Evolutionary conservation across 53 echinoderm and acorn worm species (phyloP), one percentile per base, ranked within the genome.

Genomic region (Glandiceps talaboti): DNA sequence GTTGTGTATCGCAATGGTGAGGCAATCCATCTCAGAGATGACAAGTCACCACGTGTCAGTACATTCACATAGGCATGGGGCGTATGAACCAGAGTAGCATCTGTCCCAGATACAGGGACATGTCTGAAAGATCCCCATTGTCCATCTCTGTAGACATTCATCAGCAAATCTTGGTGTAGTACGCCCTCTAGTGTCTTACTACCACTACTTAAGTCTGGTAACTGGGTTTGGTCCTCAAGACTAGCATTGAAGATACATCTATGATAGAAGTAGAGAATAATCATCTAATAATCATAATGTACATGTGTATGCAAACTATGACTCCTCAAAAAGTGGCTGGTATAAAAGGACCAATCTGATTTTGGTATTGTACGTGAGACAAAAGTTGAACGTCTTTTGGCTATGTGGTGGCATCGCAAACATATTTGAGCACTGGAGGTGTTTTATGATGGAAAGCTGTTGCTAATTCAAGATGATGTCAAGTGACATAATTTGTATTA

Each of bases 221-320:
- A 26, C 14, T 74, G 14, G 26, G 82, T 26, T 27, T 27, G 6
- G 0, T 27, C 32, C 0, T 32, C 32, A 32, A 78, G 33, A 74
- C 77, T 76, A 27, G 87, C 87, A 87, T 89, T 92, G 78, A 92
- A 92, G 80, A 92, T 89, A 27, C 92, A 92, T 28, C 92, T 92
- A 74, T 27, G 29, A 74, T 32, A 26, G 73, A 26, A 86, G 28
- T n/a, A n/a, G n/a, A n/a, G n/a, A n/a, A n/a, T n/a, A n/a, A n/a
- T n/a, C n/a, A n/a, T n/a, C n/a, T n/a, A n/a, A n/a, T n/a, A n/a
- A n/a, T n/a, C n/a, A n/a, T n/a, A n/a, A n/a, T n/a, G n/a, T n/a
- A n/a, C n/a, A n/a, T n/a, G n/a, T n/a, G n/a, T n/a, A n/a, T n/a
- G n/a, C n/a, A n/a, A n/a, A n/a, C n/a, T n/a, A n/a, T n/a, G n/a